A percentile compares a stretch with the other conserved stretches of the same genome.
These are phyloP conservation scores for Catocala nupta DNA, from an alignment of 2,888 invertebrate genomes.

Conservation along the genomic window DNA sequence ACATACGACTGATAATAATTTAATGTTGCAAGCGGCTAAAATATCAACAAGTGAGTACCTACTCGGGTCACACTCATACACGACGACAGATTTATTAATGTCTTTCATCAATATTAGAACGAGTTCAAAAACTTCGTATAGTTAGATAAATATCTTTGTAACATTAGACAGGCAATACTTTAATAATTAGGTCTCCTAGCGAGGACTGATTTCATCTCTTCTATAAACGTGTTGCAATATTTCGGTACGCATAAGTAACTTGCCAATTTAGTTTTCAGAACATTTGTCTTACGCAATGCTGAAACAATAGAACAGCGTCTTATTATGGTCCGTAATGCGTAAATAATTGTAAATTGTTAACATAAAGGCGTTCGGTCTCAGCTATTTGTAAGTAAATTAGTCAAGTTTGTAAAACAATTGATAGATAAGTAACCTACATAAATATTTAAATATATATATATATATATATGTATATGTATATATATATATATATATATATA, in stretches of 20 bases:
- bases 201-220: not conserved
- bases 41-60: slow-evolving; percentile 40
- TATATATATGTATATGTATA: too few species aligned
- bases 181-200: not conserved
- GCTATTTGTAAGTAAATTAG: not conserved
- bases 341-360: slow-evolving; percentile 5
- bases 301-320: not conserved
- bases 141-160: not conserved
- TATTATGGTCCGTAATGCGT: not conserved
- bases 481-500: too few species aligned
- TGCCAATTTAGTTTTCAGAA: not conserved
- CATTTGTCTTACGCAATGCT: not conserved
- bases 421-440: too few species aligned
- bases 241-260: not conserved
- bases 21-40: slow-evolving; percentile 25
- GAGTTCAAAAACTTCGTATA: not conserved
- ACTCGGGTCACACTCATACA: not conserved
- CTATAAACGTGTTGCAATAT: not conserved
- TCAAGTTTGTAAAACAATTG: not conserved
- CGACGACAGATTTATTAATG: slow-evolving; percentile 27
- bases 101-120: slow-evolving; percentile 10
- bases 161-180: not conserved
- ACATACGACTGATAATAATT: slow-evolving; percentile 8
- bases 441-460: too few species aligned
- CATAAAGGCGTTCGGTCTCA: too few species aligned